Base-by-base conservation (phyloP, 1,140 invertebrate species). In the Daktulosphaira vitifoliae region DNA sequence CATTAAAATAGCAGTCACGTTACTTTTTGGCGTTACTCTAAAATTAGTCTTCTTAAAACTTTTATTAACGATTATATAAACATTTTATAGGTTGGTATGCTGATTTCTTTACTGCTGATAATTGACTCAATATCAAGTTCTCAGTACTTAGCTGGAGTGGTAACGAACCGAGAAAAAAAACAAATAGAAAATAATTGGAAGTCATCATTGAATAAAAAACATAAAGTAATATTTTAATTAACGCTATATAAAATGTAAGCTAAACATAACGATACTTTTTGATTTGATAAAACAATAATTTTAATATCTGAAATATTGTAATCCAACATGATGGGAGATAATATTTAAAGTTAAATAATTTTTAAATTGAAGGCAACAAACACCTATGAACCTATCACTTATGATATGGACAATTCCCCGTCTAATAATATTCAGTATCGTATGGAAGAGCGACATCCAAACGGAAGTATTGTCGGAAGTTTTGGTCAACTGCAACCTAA, bases 381-480 rank as follows among this genome's bases (percentile, higher is more conserved):
- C 16, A 81, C 82, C 1, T 87, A 86, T 70, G 77, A 80, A 11
- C 87, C 84, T 72, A n/a, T n/a, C n/a, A 82, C 84, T 15, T 87
- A 85, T 70, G 81, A 86, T 56, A 73, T 85, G 2, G 77, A 80
- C n/a, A 82, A 85, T 70, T 74, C 79, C 2, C 68, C 72, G 6
- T 80, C 78, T 1, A 78, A 81, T 4, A 86, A 87, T 68, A 75
- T 78, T 6, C 85, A 87, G 70, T 87, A 81, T 66, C 75, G 84
- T 1, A 78, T 79, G 65, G 85, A 88, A 71, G 79, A 84, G 68
- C 76, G 80, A 29, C 78, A 79, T 51, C 70, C 78, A 1, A 85
- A 87, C 71, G 84, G 83, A 25, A 85, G 82, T 18, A 80, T 86
- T 0, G 75, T 76, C 5, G 85, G 84, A 1, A 82, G 79, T 67